Evolutionary conservation across 2,113 vertebrate species (phyloP), one percentile per base, ranked within the genome.

Genomic region (Lutjanus erythropterus): DNA sequence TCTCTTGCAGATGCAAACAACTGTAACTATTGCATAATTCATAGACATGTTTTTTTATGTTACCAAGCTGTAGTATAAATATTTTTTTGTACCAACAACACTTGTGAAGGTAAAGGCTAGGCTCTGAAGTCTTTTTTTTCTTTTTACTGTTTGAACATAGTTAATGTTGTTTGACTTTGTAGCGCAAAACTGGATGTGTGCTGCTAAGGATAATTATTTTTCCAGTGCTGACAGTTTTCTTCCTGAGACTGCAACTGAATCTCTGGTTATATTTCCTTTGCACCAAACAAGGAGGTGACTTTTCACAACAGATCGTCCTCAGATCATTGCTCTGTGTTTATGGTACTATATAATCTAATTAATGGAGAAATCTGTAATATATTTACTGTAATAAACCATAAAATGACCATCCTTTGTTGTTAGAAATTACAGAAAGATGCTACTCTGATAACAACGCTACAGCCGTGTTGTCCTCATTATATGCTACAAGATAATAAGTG

Each of bases 111-210:
- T 47, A n/a, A 33, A 33, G 39, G 11, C 19, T 31, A 9, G 21
- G 5, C n/a, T 49, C 42, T 35, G 21, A 35, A 10, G 29, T 69
- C n/a, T 3, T 39, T 15, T 29, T 39, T 27, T 12, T 5, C 33
- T n/a, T 47, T 18, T 8, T 21, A 18, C 44, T 47, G 37, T 55
- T 47, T 31, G 35, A 44, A 58, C 49, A 41, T 62, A 14, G 31
- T 75, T 71, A 41, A 76, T 85, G 67, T 67, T 33, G 25, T 75
- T 67, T 83, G 41, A 75, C n/a, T n/a, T n/a, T n/a, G n/a, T n/a
- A n/a, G n/a, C n/a, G n/a, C n/a, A n/a, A n/a, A n/a, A n/a, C 66
- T 68, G 41, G 23, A 56, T 49, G 23, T 47, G 15, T 19, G 31
- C 14, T 47, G 29, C 62, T 46, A 2, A n/a, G 39, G 14, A 23